A percentile compares a stretch with the other conserved stretches of the same genome.
These are phyloP conservation scores for Erebia palarica DNA, from an alignment of 2,888 invertebrate genomes.

Conservation along the genomic window DNA sequence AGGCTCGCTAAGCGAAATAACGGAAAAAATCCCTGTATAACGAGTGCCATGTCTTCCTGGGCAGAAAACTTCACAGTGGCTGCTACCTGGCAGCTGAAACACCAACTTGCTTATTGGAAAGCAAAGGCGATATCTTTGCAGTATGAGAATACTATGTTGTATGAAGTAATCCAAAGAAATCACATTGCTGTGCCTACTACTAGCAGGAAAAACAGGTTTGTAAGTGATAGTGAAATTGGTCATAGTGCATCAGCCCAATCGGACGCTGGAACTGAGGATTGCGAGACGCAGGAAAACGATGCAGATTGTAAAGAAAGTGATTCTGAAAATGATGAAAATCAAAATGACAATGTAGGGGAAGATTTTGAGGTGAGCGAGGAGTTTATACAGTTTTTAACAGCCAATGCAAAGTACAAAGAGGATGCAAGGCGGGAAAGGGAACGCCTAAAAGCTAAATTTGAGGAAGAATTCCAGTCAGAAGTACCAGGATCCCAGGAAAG, in stretches of 20 bases:
- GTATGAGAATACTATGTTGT: constrained; percentile 81
- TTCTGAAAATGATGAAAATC: constrained; percentile 49
- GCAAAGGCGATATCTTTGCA: constrained; percentile 81
- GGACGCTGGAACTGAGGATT: neutral
- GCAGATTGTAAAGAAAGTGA: constrained; percentile 44
- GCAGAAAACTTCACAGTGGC: constrained; percentile 66
- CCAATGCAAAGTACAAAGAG: constrained; percentile 81
- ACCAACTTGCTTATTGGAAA: constrained; percentile 84
- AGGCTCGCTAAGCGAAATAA: constrained; percentile 45
- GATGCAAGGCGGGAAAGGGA: constrained; percentile 61
- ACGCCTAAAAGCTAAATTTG: constrained; percentile 48
- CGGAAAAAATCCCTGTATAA: constrained; percentile 34
- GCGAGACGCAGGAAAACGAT: neutral
- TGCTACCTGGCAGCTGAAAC: constrained; percentile 78
- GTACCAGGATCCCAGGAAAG: constrained; percentile 49
- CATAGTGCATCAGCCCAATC: constrained; percentile 9
- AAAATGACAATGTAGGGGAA: constrained; percentile 48
- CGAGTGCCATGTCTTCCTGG: constrained; percentile 66
- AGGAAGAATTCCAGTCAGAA: constrained; percentile 47
- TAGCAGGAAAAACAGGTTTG: constrained; percentile 10
- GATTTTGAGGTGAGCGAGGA: constrained; percentile 84
- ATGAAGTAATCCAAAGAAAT: constrained; percentile 72
- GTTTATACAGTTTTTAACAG: constrained; percentile 83
- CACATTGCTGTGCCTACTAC: constrained; percentile 38
- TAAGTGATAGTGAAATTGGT: constrained; percentile 38